Conservation (phyloP, 2,888 invertebrate genomes). For the Noctua comes region DNA sequence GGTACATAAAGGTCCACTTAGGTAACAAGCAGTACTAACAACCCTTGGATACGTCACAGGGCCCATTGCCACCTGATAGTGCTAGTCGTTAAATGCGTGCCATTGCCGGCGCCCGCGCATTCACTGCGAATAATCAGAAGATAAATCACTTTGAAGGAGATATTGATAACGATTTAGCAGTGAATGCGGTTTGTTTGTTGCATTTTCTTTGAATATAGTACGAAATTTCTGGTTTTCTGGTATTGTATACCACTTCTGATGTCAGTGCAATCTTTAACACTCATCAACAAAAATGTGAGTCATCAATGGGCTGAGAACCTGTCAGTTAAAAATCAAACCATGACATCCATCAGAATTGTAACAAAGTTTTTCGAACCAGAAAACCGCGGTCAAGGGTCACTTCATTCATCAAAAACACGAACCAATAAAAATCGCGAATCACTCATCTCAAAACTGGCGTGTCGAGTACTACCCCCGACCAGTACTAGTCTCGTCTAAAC, state of each 20-base stretch:
- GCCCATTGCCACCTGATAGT: slow-evolving; percentile 74
- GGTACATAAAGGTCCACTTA: slow-evolving; percentile 71
- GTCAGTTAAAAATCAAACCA: slow-evolving; percentile 28
- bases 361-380: slow-evolving; percentile 15
- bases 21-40: slow-evolving; percentile 79
- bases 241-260: too few species aligned
- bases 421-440: slow-evolving; percentile 44
- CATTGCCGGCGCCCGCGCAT: slow-evolving; percentile 66
- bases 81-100: slow-evolving; percentile 75
- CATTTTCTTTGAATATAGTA: slow-evolving; percentile 1
- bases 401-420: slow-evolving; percentile 15
- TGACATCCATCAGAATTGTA: slow-evolving; percentile 23
- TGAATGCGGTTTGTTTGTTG: slow-evolving; percentile 54
- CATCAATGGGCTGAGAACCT: slow-evolving; percentile 10
- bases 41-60: slow-evolving; percentile 68
- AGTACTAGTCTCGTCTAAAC: slow-evolving; percentile 68
- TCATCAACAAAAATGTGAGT: not conserved
- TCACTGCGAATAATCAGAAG: slow-evolving; percentile 61
- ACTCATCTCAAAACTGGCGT: slow-evolving; percentile 42
- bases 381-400: slow-evolving; percentile 45
- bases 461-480: slow-evolving; percentile 61
- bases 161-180: slow-evolving; percentile 47
- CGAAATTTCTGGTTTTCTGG: not conserved
- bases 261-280: not conserved
- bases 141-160: slow-evolving; percentile 61